Evolutionary conservation across 1,140 invertebrate genomes (phyloP), one percentile per base, ranked within the genome.

Genomic region (Nasonia giraulti): DNA sequence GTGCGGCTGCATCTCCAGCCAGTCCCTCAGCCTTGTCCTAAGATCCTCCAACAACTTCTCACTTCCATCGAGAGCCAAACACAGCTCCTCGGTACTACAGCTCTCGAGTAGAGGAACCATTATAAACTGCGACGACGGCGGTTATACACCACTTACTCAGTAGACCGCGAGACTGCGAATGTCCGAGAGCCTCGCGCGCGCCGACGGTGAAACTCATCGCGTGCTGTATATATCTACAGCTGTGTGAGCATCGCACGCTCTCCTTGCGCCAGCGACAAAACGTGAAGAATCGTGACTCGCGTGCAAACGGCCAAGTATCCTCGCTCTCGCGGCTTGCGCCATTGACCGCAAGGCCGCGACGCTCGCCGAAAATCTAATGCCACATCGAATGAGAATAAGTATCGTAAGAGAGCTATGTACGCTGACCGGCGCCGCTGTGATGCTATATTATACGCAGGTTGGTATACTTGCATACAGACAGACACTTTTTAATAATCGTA

Each of bases 1-100:
- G 89, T 93, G 92, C 20, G 91, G 91, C 84, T 93, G 92, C 75
- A 91, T 87, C 69, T 87, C 88, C 23, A 93, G 88, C 92, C 92
- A 93, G n/a, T 93, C 90, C 31, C 88, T 87, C 69, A 89, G 87
- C 88, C 82, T 88, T 84, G 88, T 86, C 80, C 86, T 73, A 84
- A 88, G 89, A 74, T 90, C 89, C 79, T 86, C 82, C 84, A 90
- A 80, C 81, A 89, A 86, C 85, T 88, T 86, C n/a, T 88, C 87
- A 79, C 85, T 90, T 84, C 87, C 88, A 80, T 87, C 89, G 73
- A 88, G 50, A 73, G 87, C 87, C 44, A 33, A 82, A 86, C 87
- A 89, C 71, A 89, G 82, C 88, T 89, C 88, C 77, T 86, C 87
- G 27, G 77, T 87, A 23, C 85, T 88, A 77, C 89, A 90, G 33